These are phyloP conservation scores for Cladopsammia gracilis DNA, from an alignment of 64 coral and sea anemone genomes.

Conservation along the genomic window DNA sequence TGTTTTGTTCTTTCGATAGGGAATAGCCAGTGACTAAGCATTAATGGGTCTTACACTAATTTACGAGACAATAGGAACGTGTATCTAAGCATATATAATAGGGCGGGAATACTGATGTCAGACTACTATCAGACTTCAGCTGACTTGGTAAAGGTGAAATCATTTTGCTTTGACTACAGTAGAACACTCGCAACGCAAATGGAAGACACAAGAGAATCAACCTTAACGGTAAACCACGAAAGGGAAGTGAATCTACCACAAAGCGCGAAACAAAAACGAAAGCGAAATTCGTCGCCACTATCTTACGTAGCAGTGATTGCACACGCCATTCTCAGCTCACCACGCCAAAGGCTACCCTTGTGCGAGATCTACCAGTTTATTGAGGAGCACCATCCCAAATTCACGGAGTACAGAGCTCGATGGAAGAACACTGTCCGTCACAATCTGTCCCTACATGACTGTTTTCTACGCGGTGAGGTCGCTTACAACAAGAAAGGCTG, in stretches of 20 bases:
- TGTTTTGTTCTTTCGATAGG: neutral
- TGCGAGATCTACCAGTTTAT: constrained; percentile 68
- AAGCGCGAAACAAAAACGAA: neutral
- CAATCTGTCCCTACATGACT: constrained; percentile 74
- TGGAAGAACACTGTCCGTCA: constrained; percentile 86
- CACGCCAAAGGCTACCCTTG: constrained; percentile 28
- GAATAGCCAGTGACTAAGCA: neutral
- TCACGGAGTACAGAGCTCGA: constrained; percentile 37
- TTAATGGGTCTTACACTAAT: constrained; percentile 13
- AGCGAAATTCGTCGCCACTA: constrained; percentile 21
- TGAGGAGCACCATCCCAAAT: constrained; percentile 22
- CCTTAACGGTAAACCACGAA: neutral
- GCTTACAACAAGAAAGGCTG: constrained; percentile 44
- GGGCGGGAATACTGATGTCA: neutral
- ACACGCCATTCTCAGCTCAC: constrained; percentile 49
- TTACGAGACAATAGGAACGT: constrained; percentile 32
- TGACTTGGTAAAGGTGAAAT: neutral
- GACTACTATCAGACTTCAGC: neutral
- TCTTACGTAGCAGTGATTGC: constrained; percentile 66
- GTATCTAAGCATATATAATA: constrained; percentile 12
- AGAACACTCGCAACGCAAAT: neutral
- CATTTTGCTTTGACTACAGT: neutral
- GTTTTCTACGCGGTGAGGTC: constrained; percentile 58
- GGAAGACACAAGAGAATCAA: neutral
- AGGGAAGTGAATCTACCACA: too few relatives aligned